Conservation (phyloP, 2,797 vertebrate genomes). For the Clarias platycephalus region DNA sequence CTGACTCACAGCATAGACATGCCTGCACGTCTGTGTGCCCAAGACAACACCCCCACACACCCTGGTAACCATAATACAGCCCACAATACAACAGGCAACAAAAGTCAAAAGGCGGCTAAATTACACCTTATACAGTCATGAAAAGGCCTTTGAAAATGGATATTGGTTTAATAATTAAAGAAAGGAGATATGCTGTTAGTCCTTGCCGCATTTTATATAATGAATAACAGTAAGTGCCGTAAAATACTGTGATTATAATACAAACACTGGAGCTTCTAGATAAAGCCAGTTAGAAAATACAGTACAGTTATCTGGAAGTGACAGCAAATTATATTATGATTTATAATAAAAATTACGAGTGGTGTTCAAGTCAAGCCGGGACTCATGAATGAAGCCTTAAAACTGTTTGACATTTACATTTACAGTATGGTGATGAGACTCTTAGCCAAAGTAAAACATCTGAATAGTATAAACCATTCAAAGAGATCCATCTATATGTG, state of each 20-base stretch:
- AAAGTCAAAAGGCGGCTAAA: constrained; percentile 33
- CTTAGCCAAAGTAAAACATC: no score
- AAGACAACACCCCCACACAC: constrained; percentile 44
- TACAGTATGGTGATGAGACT: no score
- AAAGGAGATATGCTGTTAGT: background rate
- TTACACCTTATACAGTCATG: background rate
- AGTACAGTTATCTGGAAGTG: background rate
- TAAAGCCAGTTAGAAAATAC: background rate
- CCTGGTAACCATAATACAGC: constrained; percentile 48
- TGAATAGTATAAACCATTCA: no score
- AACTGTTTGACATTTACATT: no score
- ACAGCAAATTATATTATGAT: background rate
- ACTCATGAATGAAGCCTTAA: no score
- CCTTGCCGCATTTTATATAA: background rate
- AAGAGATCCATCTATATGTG: no score
- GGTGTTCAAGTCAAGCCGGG: no score
- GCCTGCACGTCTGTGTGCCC: constrained; percentile 53
- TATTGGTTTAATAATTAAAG: constrained; percentile 10
- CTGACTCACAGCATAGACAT: constrained; percentile 69
- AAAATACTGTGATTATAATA: background rate
- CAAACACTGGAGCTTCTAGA: background rate
- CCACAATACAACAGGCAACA: constrained; percentile 33
- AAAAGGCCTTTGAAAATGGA: constrained; percentile 1
- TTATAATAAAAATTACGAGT: background rate
- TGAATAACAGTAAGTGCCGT: background rate